Conservation (phyloP, 2,113 vertebrate genomes). For the Rhinolophus ferrumequinum region DNA sequence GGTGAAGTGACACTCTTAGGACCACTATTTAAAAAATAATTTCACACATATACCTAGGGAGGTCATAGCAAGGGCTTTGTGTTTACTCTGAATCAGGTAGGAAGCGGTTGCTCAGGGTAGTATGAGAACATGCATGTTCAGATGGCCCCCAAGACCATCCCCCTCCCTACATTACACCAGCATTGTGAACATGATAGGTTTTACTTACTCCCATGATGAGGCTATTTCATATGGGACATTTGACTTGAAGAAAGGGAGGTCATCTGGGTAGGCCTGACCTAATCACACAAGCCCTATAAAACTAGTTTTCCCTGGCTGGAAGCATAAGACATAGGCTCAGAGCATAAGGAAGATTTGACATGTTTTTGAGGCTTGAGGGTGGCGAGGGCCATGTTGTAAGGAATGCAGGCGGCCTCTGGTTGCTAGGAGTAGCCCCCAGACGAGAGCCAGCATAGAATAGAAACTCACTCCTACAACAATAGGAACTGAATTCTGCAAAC, state of each 20-base stretch:
- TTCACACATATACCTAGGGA: background rate
- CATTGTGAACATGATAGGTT: too few relatives aligned
- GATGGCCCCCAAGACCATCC: too few relatives aligned
- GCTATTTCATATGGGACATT: background rate
- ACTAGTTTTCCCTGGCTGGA: background rate
- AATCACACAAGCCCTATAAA: background rate
- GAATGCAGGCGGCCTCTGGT: background rate
- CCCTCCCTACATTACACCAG: rapidly evolving
- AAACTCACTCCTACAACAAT: too few relatives aligned
- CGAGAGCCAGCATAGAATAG: background rate
- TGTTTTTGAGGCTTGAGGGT: background rate
- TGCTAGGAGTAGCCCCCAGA: background rate
- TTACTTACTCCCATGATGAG: too few relatives aligned
- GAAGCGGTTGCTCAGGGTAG: too few relatives aligned
- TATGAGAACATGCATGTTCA: background rate
- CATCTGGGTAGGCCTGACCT: background rate
- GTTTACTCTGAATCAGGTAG: background rate
- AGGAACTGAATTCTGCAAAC: background rate
- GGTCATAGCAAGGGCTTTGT: background rate
- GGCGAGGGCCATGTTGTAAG: rapidly evolving
- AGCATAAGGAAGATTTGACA: background rate
- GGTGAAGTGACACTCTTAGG: background rate
- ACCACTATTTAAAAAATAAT: too few relatives aligned
- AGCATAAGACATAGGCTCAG: background rate
- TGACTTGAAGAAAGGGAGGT: background rate